phyloP scores from a whole-genome alignment of 2,888 invertebrate genomes.

The Psylliodes chrysocephalus region DNA sequence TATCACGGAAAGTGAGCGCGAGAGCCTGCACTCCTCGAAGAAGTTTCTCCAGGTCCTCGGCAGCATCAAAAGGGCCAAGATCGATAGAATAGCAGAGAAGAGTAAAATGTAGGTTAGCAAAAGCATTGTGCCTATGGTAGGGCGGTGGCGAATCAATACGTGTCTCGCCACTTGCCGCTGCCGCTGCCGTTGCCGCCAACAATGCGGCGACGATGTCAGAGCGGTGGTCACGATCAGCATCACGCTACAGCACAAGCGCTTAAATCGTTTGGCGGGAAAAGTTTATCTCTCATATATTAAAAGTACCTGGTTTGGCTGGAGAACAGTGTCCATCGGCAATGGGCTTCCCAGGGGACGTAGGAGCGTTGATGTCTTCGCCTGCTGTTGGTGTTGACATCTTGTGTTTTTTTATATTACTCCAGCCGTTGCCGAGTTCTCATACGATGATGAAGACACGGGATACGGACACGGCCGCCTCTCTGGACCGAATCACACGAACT shows the following conservation, averaged over 20 bases:
- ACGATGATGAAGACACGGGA: slow-evolving; percentile 39
- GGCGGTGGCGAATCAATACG: slow-evolving; percentile 52
- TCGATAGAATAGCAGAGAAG: slow-evolving; percentile 51
- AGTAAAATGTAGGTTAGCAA: slow-evolving; percentile 62
- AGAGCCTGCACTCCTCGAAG: slow-evolving; percentile 38
- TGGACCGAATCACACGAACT: slow-evolving; percentile 55
- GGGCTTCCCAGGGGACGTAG: slow-evolving; percentile 54
- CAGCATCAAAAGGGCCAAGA: slow-evolving; percentile 45
- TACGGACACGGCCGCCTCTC: slow-evolving; percentile 55
- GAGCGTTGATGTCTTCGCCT: slow-evolving; percentile 60
- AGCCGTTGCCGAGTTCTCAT: slow-evolving; percentile 56
- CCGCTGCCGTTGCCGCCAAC: slow-evolving; percentile 32
- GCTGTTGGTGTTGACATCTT: slow-evolving; percentile 60
- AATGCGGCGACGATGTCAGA: slow-evolving; percentile 13
- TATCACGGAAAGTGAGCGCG: background rate
- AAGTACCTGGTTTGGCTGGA: slow-evolving; percentile 61
- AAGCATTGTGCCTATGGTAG: slow-evolving; percentile 57
- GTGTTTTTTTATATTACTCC: slow-evolving; percentile 42
- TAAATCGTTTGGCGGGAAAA: slow-evolving; percentile 27
- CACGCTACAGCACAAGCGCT: slow-evolving; percentile 24
- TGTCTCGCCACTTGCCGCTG: slow-evolving; percentile 33
- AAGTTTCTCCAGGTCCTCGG: slow-evolving; percentile 44
- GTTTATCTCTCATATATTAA: slow-evolving; percentile 20
- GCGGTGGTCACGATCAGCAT: slow-evolving; percentile 11
- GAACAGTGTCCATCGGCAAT: slow-evolving; percentile 63